Evolutionary conservation across 2,888 invertebrate species (phyloP).

Genomic region (Iselma pallidipennis): DNA sequence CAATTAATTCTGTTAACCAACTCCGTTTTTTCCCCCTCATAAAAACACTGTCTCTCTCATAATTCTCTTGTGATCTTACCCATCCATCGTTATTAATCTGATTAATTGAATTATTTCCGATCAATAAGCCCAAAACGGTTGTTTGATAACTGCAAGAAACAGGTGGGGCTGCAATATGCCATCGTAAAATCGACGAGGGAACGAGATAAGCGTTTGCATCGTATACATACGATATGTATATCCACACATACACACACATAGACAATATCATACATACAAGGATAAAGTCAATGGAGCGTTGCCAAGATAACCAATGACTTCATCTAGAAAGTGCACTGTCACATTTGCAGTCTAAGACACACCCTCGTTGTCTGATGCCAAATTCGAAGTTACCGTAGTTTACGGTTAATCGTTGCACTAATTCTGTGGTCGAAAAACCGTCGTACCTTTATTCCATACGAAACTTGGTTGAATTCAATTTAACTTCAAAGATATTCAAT

Average conservation of each 20-base stretch:
- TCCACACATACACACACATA: too few species aligned
- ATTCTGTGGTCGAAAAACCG: constrained; percentile 21
- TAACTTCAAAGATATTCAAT: background rate
- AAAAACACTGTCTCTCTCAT: background rate
- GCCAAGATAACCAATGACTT: constrained; percentile 23
- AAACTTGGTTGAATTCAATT: background rate
- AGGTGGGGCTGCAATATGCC: constrained; percentile 23
- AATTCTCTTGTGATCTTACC: background rate
- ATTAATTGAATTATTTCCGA: constrained; percentile 44
- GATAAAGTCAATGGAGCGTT: background rate
- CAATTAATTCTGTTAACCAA: background rate
- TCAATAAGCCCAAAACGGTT: constrained; percentile 32
- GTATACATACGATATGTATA: too few species aligned
- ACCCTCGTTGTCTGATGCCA: constrained; percentile 13
- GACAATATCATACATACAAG: too few species aligned
- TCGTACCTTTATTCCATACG: constrained; percentile 18
- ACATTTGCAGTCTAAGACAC: constrained; percentile 27
- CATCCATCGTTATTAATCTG: constrained; percentile 36
- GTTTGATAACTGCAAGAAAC: constrained; percentile 24
- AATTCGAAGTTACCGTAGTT: constrained; percentile 24
- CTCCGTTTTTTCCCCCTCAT: background rate
- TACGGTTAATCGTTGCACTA: constrained; percentile 24
- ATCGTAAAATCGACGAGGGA: background rate
- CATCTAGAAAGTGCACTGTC: constrained; percentile 31
- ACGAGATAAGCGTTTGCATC: constrained; percentile 16